phyloP scores from a whole-genome alignment of 2,113 vertebrate genomes.

The Mellivora capensis region DNA sequence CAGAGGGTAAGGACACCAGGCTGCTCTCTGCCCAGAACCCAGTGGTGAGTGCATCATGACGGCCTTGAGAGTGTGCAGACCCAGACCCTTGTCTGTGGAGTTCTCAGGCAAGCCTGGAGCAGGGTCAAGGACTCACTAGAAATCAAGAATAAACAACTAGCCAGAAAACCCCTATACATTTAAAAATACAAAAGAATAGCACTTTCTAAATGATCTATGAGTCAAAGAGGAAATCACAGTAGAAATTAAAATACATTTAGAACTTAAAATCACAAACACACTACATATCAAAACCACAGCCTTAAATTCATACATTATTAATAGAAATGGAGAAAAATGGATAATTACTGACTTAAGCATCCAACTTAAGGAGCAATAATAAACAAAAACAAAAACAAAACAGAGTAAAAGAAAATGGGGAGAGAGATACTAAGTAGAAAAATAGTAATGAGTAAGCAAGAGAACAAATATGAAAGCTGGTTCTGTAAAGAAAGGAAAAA shows the following conservation, averaged over 20 bases:
- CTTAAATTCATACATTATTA: not conserved
- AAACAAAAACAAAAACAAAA: not conserved
- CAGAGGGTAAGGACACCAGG: not conserved
- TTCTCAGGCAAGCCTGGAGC: not conserved
- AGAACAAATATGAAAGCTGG: not conserved
- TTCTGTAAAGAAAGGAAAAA: not conserved
- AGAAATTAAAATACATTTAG: not conserved
- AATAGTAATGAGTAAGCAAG: not conserved
- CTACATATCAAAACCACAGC: not conserved
- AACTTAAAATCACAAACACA: not conserved
- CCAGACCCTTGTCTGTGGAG: not conserved
- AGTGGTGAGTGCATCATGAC: not conserved
- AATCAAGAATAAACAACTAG: not conserved
- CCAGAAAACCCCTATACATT: not conserved
- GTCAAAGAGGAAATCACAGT: not conserved
- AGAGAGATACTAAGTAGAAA: not conserved
- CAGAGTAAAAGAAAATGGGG: not conserved
- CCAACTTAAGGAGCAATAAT: not conserved
- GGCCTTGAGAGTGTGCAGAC: too few species aligned
- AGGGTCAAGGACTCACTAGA: not conserved
- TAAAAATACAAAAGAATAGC: not conserved
- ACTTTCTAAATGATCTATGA: not conserved
- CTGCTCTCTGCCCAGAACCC: not conserved
- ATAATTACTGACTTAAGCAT: not conserved
- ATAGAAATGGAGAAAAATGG: not conserved